These are phyloP conservation scores for Drosophila saltans DNA, from an alignment of 1,140 invertebrate species.

Conservation along the genomic window DNA sequence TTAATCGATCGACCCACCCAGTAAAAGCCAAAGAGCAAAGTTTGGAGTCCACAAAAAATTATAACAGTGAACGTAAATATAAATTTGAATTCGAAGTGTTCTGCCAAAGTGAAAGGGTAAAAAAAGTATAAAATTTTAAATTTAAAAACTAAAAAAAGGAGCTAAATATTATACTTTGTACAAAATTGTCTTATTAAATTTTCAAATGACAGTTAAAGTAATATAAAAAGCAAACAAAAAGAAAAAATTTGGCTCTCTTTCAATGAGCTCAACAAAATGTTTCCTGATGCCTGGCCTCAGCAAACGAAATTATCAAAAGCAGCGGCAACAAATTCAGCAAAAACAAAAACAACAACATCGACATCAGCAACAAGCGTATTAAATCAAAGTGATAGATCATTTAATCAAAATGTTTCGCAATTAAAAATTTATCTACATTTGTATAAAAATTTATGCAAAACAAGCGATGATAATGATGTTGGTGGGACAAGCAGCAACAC, in stretches of 20 bases:
- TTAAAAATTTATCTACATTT: constrained; percentile 66
- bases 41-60: constrained; percentile 25
- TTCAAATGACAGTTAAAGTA: neutral
- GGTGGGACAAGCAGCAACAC: constrained; percentile 65
- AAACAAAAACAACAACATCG: constrained; percentile 27
- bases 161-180: neutral
- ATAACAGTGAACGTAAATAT: constrained; percentile 26
- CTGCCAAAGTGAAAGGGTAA: constrained; percentile 14
- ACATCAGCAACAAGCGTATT: constrained; percentile 27
- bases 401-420: constrained; percentile 63
- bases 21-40: constrained; percentile 52
- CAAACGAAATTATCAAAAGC: constrained; percentile 42
- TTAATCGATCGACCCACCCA: constrained; percentile 30
- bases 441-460: constrained; percentile 78
- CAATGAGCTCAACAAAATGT: constrained; percentile 76
- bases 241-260: constrained; percentile 8
- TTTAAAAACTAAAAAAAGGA: too few relatives aligned
- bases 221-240: constrained; percentile 35
- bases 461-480: constrained; percentile 66
- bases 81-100: constrained; percentile 6
- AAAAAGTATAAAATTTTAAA: neutral
- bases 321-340: constrained; percentile 21
- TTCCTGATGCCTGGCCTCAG: constrained; percentile 60
- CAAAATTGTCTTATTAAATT: neutral
- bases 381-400: constrained; percentile 47